Conservation (phyloP, 2,113 vertebrate species). For the Peromyscus maniculatus region DNA sequence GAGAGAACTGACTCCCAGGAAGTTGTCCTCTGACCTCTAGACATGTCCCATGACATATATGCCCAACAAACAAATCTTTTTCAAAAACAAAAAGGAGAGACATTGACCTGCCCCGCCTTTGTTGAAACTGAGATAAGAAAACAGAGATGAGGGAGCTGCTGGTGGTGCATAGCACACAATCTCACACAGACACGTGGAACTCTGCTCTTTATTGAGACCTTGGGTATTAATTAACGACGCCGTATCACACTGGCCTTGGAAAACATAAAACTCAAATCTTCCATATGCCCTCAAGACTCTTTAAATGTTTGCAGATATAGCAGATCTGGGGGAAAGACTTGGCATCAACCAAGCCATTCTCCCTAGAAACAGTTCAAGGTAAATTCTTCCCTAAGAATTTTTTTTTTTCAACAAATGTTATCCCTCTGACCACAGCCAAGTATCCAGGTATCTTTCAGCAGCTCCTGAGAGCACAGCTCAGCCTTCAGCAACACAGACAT, state of each 20-base stretch:
- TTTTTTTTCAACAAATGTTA: not conserved
- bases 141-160: not conserved
- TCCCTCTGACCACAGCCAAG: constrained; percentile 49
- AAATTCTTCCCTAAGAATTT: constrained; percentile 14
- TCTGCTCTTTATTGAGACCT: not conserved
- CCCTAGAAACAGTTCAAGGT: constrained; percentile 58
- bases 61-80: not conserved
- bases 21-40: not conserved
- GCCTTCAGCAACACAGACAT: constrained; percentile 83
- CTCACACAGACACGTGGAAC: not conserved
- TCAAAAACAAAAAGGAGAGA: not conserved
- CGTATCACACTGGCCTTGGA: constrained; percentile 52
- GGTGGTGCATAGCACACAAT: not conserved
- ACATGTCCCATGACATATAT: not conserved
- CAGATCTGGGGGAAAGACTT: constrained; percentile 33
- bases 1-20: not conserved
- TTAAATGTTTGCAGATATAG: constrained; percentile 65
- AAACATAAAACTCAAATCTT: constrained; percentile 53
- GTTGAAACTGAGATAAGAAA: constrained; percentile 52
- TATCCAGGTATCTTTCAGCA: constrained; percentile 69
- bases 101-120: not conserved
- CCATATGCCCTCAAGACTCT: constrained; percentile 52
- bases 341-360: constrained; percentile 30
- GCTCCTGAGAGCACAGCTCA: constrained; percentile 75
- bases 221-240: constrained; percentile 36